phyloP scores from a whole-genome alignment of 2,888 invertebrate genomes.

The Nomada flava region DNA sequence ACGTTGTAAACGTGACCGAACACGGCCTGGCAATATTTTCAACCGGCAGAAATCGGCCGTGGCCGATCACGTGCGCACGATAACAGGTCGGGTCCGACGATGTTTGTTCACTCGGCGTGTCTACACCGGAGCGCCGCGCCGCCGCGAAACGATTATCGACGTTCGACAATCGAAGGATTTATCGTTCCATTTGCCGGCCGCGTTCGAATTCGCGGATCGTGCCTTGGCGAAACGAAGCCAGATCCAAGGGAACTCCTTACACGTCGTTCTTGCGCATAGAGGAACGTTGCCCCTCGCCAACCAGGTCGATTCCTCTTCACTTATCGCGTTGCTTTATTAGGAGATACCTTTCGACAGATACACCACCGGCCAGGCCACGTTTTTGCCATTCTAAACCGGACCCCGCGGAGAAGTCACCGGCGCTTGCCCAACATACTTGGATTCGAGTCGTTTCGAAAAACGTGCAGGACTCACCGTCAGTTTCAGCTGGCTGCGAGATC shows the following conservation, averaged over 20 bases:
- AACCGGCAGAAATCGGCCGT: constrained; percentile 54
- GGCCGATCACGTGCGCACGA: constrained; percentile 70
- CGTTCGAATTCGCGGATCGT: constrained; percentile 61
- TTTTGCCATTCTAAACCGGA: constrained; percentile 37
- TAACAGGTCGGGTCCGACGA: constrained; percentile 71
- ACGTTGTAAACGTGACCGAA: constrained; percentile 66
- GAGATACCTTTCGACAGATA: constrained; percentile 52
- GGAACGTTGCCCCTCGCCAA: constrained; percentile 20
- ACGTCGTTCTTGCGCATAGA: constrained; percentile 45
- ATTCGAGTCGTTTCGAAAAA: background rate
- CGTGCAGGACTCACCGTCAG: constrained; percentile 76
- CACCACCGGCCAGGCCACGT: constrained; percentile 24
- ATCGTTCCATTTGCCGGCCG: constrained; percentile 71
- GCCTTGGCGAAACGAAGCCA: constrained; percentile 54
- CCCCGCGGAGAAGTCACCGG: constrained; percentile 12
- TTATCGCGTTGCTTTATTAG: constrained; percentile 56
- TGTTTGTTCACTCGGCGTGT: constrained; percentile 73
- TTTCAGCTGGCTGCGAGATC: constrained; percentile 68
- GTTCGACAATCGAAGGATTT: constrained; percentile 77
- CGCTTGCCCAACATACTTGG: constrained; percentile 5
- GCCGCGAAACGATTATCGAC: constrained; percentile 75
- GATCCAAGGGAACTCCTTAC: constrained; percentile 59
- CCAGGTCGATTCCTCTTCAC: constrained; percentile 51
- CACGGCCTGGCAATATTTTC: constrained; percentile 56
- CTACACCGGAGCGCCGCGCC: constrained; percentile 64